phyloP scores from a whole-genome alignment of 2,888 invertebrate genomes.

The Xestoiulus laeticollis region DNA sequence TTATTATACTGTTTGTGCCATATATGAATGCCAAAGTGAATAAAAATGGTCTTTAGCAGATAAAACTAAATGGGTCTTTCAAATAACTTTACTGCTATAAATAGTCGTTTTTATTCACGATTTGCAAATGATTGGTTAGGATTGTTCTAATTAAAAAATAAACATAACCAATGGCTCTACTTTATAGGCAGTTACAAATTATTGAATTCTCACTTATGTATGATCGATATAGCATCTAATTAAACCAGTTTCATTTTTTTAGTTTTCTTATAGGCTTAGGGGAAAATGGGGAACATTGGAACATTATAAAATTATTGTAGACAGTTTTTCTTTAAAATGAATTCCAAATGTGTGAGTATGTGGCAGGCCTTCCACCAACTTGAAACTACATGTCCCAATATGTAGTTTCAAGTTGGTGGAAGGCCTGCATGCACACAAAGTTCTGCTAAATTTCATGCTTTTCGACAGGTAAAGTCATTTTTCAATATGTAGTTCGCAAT shows the following conservation, averaged over 20 bases:
- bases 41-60: background rate
- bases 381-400: too few species aligned
- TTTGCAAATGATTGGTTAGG: slow-evolving; percentile 11
- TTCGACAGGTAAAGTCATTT: too few species aligned
- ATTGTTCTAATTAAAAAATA: background rate
- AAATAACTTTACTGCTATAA: background rate
- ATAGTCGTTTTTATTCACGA: background rate
- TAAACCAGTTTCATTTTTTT: background rate
- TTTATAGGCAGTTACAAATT: background rate
- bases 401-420: too few species aligned
- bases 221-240: background rate
- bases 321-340: too few species aligned
- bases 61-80: background rate
- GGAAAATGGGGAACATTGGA: too few species aligned
- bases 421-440: too few species aligned
- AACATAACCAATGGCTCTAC: background rate
- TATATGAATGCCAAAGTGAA: slow-evolving; percentile 13
- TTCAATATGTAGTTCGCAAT: too few species aligned
- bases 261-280: too few species aligned
- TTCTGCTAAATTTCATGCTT: too few species aligned
- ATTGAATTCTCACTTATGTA: background rate
- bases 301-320: too few species aligned
- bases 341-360: too few species aligned
- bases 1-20: slow-evolving; percentile 31
- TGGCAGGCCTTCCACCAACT: too few species aligned